Base-by-base conservation (phyloP, 1,140 invertebrate species). In the Prorops nasuta region DNA sequence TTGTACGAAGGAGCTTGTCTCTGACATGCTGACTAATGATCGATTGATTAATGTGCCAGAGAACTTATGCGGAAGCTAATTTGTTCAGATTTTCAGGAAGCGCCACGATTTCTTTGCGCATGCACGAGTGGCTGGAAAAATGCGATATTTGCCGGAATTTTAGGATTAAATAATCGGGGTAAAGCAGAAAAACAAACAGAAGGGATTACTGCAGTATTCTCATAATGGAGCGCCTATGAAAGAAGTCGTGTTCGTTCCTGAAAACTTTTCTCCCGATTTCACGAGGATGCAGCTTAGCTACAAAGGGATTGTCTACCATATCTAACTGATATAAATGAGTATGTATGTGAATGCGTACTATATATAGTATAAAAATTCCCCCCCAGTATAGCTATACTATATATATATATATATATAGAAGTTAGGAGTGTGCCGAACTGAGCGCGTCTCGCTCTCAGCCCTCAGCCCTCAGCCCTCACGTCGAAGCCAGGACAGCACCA, bases 11-110 rank as follows among this genome's bases (percentile, higher is more conserved):
- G 24, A 6, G 24, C 24, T 53, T 63, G 60, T 52, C 56, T 57
- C 59, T 63, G 57, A 63, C 60, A 44, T 56, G 54, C 50, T 44
- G 51, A 60, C 56, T 66, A 66, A 63, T 60, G 66, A 68, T 69
- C 57, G 54, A 64, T 64, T 57, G 54, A 58, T 57, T 53, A 54
- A 58, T 54, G 55, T 49, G 40, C 41, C 51, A 47, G 35, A 47
- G 53, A 59, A 60, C 58, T 12, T 32, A 40, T 22, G 32, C 31
- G 15, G 50, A 31, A n/a, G n/a, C n/a, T n/a, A n/a, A n/a, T n/a
- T n/a, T n/a, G n/a, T n/a, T n/a, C n/a, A n/a, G n/a, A n/a, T n/a
- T n/a, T n/a, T n/a, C n/a, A n/a, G n/a, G n/a, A n/a, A n/a, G n/a
- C n/a, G n/a, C n/a, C n/a, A n/a, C n/a, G n/a, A n/a, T n/a, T n/a